Evolutionary conservation across 1,140 invertebrate genomes (phyloP).

Genomic region (Drosophila punjabiensis): DNA sequence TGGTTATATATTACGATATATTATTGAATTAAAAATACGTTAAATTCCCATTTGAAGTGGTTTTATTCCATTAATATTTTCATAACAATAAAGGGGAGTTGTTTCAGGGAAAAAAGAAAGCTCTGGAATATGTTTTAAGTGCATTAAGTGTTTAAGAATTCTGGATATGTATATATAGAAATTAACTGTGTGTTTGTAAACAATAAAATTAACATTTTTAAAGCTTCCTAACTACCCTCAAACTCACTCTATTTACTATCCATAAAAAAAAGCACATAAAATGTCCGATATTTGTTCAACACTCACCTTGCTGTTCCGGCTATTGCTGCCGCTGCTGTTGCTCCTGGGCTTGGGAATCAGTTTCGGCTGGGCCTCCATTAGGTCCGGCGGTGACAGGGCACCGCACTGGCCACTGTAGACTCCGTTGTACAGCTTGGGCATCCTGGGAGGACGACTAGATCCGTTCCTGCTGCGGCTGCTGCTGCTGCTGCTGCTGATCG

Average conservation of each 20-base stretch:
- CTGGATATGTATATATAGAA: background rate
- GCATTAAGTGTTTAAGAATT: background rate
- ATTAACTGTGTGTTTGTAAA: background rate
- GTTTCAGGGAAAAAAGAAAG: too few relatives aligned
- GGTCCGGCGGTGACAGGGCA: conserved; percentile 57
- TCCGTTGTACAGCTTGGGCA: conserved; percentile 78
- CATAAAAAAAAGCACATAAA: conserved; percentile 8
- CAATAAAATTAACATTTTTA: background rate
- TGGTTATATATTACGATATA: background rate
- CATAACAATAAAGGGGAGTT: background rate
- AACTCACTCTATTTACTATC: background rate
- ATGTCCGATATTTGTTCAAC: background rate
- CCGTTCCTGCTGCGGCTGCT: conserved; percentile 3
- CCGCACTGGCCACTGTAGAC: conserved; percentile 66
- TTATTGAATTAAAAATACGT: background rate
- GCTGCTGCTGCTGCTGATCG: conserved; percentile 20
- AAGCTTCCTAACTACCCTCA: background rate
- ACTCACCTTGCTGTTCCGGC: conserved; percentile 68
- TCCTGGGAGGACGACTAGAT: conserved; percentile 23
- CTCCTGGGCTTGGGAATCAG: conserved; percentile 53
- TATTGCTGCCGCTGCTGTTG: conserved; percentile 54
- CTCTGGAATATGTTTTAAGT: background rate
- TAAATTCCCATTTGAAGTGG: background rate
- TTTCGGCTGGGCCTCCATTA: conserved; percentile 76
- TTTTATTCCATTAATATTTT: too few relatives aligned